Conservation (phyloP, 2,797 vertebrate genomes). For the Parauchenoglanis punctatus region DNA sequence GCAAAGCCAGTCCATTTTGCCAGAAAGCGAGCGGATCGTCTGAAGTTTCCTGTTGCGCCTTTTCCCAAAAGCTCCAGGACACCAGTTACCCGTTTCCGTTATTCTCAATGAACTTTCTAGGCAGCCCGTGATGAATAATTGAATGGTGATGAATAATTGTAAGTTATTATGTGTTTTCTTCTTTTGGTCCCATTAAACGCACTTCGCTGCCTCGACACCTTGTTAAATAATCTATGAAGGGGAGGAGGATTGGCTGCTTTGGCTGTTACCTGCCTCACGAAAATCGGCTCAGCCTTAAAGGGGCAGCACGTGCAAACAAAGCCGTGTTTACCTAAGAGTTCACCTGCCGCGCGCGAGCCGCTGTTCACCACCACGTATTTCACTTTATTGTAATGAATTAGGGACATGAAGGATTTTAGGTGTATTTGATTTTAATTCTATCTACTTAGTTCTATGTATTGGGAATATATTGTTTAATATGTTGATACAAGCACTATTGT, state of each 20-base stretch:
- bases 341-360: neutral
- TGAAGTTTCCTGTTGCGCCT: neutral
- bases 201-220: slow-evolving; percentile 68
- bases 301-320: slow-evolving; percentile 53
- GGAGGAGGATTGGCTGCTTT: slow-evolving; percentile 70
- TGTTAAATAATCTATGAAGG: slow-evolving; percentile 82
- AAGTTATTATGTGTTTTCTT: slow-evolving; percentile 54
- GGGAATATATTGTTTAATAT: neutral
- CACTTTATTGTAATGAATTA: neutral
- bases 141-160: no score
- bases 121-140: neutral
- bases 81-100: slow-evolving; percentile 2
- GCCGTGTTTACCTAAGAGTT: neutral
- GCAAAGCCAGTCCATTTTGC: slow-evolving; percentile 6
- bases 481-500: neutral
- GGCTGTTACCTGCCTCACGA: slow-evolving; percentile 62
- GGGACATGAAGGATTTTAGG: neutral
- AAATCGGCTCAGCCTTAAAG: slow-evolving; percentile 77
- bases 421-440: neutral
- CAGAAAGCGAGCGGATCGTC: neutral
- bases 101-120: neutral
- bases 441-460: neutral
- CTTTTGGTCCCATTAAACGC: slow-evolving; percentile 64
- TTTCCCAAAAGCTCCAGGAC: neutral
- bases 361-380: neutral